Evolutionary conservation across 2,888 invertebrate species (phyloP).

Genomic region (Epinotia demarniana): DNA sequence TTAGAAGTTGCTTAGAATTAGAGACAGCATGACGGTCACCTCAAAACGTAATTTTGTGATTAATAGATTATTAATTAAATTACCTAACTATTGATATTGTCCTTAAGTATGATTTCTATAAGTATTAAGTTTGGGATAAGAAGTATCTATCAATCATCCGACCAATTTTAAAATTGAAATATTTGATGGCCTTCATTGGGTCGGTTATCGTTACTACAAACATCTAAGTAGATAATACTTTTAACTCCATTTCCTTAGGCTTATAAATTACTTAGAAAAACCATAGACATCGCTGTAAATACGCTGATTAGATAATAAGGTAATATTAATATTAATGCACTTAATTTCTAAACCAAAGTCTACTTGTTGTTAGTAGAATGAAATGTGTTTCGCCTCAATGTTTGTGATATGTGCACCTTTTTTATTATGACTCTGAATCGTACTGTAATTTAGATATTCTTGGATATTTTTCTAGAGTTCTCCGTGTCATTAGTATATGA

Average conservation of each 20-base stretch:
- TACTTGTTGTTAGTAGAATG: conserved; percentile 10
- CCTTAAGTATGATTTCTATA: no score
- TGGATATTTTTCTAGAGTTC: no score
- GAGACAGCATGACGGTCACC: conserved; percentile 19
- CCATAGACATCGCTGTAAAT: conserved; percentile 12
- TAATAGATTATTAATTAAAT: not conserved
- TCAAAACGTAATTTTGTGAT: conserved; percentile 39
- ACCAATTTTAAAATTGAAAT: no score
- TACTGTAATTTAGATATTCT: no score
- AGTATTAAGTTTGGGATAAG: no score
- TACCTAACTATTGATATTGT: not conserved
- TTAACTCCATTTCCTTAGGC: not conserved
- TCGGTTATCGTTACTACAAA: no score
- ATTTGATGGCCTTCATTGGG: no score
- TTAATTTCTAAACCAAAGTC: conserved; percentile 21
- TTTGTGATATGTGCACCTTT: conserved; percentile 19
- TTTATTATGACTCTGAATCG: not conserved
- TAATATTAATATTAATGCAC: conserved; percentile 25
- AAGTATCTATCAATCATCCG: no score
- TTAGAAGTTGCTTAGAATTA: conserved; percentile 21
- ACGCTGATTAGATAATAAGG: conserved; percentile 1
- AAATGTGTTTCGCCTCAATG: conserved; percentile 5
- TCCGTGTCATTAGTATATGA: no score
- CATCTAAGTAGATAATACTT: no score
- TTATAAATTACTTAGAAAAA: not conserved